phyloP scores from a whole-genome alignment of 2,797 vertebrate genomes.

The Pangasius larnaudii region DNA sequence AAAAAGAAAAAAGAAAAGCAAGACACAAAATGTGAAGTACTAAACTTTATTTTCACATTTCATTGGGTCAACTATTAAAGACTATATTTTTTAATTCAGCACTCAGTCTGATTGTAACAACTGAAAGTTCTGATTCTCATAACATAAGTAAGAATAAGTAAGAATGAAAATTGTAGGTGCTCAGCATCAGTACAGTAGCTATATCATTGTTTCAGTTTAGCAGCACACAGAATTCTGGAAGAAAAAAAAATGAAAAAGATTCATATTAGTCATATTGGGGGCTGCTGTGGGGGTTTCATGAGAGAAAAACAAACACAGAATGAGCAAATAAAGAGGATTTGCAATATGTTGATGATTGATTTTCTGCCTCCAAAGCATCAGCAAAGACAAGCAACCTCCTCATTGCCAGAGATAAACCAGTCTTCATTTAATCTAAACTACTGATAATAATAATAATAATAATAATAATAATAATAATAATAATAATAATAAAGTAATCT shows the following conservation, averaged over 20 bases:
- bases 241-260: not conserved
- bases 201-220: slow-evolving; percentile 45
- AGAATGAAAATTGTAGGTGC: not conserved
- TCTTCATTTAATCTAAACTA: not conserved
- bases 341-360: not conserved
- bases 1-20: not conserved
- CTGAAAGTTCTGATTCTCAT: not conserved
- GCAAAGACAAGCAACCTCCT: not conserved
- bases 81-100: slow-evolving; percentile 4
- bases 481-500: not conserved
- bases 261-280: not conserved
- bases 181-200: not conserved
- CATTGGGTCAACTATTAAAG: not conserved
- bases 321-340: not conserved
- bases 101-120: not conserved
- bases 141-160: not conserved
- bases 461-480: not conserved
- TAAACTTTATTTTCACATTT: slow-evolving; percentile 30
- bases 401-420: not conserved
- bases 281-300: not conserved
- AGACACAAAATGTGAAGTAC: not conserved
- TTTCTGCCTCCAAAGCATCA: not conserved
- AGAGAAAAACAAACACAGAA: not conserved
- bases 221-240: slow-evolving; percentile 57
- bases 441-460: not conserved